phyloP scores from a whole-genome alignment of 92 coral and sea anemone genomes.

The Umimayanthus kanabou region DNA sequence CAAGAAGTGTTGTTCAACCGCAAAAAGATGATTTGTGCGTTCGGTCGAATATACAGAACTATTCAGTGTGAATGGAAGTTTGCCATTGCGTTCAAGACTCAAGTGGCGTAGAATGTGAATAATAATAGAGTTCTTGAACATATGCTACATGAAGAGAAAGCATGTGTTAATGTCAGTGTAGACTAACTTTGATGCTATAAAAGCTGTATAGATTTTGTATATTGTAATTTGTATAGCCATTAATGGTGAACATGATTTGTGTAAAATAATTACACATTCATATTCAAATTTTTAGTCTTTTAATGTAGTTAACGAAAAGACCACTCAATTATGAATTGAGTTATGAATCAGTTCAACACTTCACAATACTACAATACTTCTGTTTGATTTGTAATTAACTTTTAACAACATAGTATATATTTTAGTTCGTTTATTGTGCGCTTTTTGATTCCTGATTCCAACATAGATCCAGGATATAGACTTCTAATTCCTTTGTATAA shows the following conservation, averaged over 20 bases:
- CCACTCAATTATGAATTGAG: not conserved
- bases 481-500: too few species aligned
- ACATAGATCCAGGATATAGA: too few species aligned
- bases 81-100: not conserved
- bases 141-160: not conserved
- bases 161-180: not conserved
- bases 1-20: constrained; percentile 33
- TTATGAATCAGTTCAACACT: too few species aligned
- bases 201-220: not conserved
- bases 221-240: not conserved
- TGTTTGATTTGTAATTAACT: not conserved
- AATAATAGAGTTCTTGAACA: not conserved
- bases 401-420: not conserved
- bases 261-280: too few species aligned
- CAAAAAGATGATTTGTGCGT: constrained; percentile 2
- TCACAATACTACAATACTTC: not conserved
- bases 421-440: not conserved
- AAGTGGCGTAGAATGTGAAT: constrained; percentile 18
- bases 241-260: not conserved
- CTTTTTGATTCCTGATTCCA: not conserved
- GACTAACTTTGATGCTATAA: not conserved
- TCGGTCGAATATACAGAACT: too few species aligned
- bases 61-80: not conserved
- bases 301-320: not conserved
- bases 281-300: too few species aligned